Evolutionary conservation across 2,888 invertebrate genomes (phyloP).

Genomic region (Agrotis puta): DNA sequence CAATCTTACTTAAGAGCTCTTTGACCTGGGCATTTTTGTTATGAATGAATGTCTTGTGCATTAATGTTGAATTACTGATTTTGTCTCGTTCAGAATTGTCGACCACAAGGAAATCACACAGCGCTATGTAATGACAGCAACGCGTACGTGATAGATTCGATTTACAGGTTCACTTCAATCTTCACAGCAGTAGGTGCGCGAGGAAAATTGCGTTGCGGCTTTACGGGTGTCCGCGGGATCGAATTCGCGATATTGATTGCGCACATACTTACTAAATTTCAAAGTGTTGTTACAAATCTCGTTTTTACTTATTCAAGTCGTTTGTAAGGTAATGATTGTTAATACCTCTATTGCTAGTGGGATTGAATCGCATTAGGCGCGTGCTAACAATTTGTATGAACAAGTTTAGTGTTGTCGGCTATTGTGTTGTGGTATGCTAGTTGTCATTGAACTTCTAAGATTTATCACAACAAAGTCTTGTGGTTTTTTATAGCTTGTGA

Average conservation of each 20-base stretch:
- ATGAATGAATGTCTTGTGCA: conserved; percentile 16
- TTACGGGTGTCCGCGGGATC: conserved; percentile 80
- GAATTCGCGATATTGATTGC: conserved; percentile 64
- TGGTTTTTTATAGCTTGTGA: conserved; percentile 5
- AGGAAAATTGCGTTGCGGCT: conserved; percentile 87
- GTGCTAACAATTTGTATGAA: conserved; percentile 66
- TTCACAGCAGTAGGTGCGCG: conserved; percentile 79
- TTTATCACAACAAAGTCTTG: conserved; percentile 40
- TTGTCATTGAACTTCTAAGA: conserved; percentile 59
- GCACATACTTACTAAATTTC: conserved; percentile 42
- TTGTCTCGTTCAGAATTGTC: conserved; percentile 70
- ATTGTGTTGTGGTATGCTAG: conserved; percentile 63
- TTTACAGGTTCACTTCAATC: conserved; percentile 89
- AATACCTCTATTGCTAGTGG: conserved; percentile 65
- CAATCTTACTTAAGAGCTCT: conserved; percentile 40
- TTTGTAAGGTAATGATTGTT: conserved; percentile 66
- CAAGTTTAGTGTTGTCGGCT: conserved; percentile 51
- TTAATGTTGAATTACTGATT: conserved; percentile 31
- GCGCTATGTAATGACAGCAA: conserved; percentile 83
- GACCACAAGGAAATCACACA: conserved; percentile 85
- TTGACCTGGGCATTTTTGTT: conserved; percentile 28
- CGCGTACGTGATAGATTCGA: conserved; percentile 87
- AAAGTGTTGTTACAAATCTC: conserved; percentile 65
- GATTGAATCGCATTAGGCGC: conserved; percentile 68
- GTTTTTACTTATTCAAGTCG: conserved; percentile 71